Evolutionary conservation across 2,797 vertebrate species (phyloP).

Genomic region (Lemur catta): DNA sequence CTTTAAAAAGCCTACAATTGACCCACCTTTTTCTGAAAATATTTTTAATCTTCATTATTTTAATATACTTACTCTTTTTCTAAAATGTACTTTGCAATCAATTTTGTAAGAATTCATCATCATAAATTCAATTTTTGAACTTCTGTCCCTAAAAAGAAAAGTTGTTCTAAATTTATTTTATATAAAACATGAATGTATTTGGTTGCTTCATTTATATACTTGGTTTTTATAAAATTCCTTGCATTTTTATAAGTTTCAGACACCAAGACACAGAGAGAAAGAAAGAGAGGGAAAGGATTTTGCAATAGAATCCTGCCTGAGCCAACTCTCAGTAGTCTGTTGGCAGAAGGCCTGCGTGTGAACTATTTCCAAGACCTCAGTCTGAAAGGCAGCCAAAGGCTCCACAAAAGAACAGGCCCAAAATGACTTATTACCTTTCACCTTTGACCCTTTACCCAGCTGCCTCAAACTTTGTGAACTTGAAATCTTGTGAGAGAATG

Average conservation of each 20-base stretch:
- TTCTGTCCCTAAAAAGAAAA: slow-evolving; percentile 70
- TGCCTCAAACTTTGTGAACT: slow-evolving; percentile 69
- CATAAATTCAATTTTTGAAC: slow-evolving; percentile 75
- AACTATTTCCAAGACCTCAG: slow-evolving; percentile 75
- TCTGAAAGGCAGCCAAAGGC: slow-evolving; percentile 73
- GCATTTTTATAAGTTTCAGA: slow-evolving; percentile 73
- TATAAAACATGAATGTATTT: slow-evolving; percentile 70
- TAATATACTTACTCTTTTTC: slow-evolving; percentile 63
- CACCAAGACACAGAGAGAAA: slow-evolving; percentile 57
- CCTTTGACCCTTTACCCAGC: slow-evolving; percentile 68
- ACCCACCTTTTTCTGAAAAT: slow-evolving; percentile 67
- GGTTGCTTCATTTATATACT: slow-evolving; percentile 64
- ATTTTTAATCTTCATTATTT: slow-evolving; percentile 74
- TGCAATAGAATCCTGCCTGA: slow-evolving; percentile 75
- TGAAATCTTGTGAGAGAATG: slow-evolving; percentile 45
- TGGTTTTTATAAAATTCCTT: slow-evolving; percentile 69
- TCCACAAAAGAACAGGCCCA: slow-evolving; percentile 71
- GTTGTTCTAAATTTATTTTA: slow-evolving; percentile 76
- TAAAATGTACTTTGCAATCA: slow-evolving; percentile 71
- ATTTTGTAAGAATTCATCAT: slow-evolving; percentile 78
- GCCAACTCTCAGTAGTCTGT: slow-evolving; percentile 76
- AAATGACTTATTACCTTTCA: slow-evolving; percentile 77
- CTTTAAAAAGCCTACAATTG: slow-evolving; percentile 72
- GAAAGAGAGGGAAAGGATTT: slow-evolving; percentile 72
- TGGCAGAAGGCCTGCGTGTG: slow-evolving; percentile 74